Percentiles rank a stretch among this genome's conserved stretches.
These are phyloP conservation scores for Drosophila miranda DNA, from an alignment of 1,140 invertebrate species.

Conservation along the genomic window DNA sequence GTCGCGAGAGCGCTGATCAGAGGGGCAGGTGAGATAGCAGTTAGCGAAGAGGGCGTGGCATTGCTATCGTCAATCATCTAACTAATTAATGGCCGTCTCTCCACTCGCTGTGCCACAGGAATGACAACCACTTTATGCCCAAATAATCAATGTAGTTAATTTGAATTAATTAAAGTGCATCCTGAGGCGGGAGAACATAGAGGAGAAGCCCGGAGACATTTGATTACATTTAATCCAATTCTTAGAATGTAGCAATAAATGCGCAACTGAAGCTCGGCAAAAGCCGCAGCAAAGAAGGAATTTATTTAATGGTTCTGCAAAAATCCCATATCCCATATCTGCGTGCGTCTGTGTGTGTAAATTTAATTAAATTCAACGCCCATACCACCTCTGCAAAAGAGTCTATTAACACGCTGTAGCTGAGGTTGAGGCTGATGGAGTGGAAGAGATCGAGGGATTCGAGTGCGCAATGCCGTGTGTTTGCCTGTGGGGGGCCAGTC, in stretches of 20 bases:
- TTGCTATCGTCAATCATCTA: conserved; percentile 62
- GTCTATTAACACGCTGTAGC: conserved; percentile 1
- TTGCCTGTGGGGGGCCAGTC: not conserved
- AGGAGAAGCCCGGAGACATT: not conserved
- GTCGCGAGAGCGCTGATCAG: not conserved
- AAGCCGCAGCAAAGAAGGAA: conserved; percentile 19
- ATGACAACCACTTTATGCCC: conserved; percentile 52
- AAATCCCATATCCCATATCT: not conserved
- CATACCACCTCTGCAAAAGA: not conserved
- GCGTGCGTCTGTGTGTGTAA: not conserved
- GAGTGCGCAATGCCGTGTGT: not conserved
- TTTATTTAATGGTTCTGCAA: conserved; percentile 21
- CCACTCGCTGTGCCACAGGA: conserved; percentile 23
- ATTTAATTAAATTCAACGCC: conserved; percentile 9
- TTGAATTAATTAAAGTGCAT: conserved; percentile 64
- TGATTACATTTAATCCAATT: conserved; percentile 27
- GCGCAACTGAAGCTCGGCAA: conserved; percentile 5
- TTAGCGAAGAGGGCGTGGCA: conserved; percentile 1
- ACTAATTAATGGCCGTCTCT: conserved; percentile 59
- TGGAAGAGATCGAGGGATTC: not conserved
- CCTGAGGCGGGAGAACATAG: not conserved
- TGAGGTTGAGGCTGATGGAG: not conserved
- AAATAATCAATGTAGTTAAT: conserved; percentile 74
- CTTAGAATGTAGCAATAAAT: conserved; percentile 17
- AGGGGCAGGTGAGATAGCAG: not conserved